A percentile compares a stretch with the other conserved stretches of the same genome.
Conservation (phyloP, 2,888 invertebrate genomes). For the Calameuta pallipes region DNA sequence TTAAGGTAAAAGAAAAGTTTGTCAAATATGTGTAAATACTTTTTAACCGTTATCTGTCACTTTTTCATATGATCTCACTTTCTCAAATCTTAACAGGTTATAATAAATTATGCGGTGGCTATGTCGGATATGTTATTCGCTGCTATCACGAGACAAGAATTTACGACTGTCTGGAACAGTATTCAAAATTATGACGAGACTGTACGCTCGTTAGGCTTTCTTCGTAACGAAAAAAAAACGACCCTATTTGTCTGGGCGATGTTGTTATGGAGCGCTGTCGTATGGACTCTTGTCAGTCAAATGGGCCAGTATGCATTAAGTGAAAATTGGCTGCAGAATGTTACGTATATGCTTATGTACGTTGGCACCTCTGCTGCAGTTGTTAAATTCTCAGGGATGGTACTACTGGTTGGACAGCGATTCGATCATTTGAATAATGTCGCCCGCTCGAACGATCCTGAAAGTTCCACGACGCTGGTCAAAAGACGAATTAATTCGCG, state of each 20-base stretch:
- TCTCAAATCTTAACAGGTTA: conserved; percentile 33
- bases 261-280: conserved; percentile 21
- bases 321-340: conserved; percentile 45
- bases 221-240: conserved; percentile 35
- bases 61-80: not conserved
- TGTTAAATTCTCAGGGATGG: conserved; percentile 50
- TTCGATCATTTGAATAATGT: conserved; percentile 52
- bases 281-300: conserved; percentile 46
- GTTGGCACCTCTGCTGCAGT: conserved; percentile 43
- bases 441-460: conserved; percentile 33
- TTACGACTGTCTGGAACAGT: conserved; percentile 50
- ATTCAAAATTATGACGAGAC: conserved; percentile 53
- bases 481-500: conserved; percentile 16
- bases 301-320: conserved; percentile 50
- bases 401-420: conserved; percentile 49
- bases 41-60: not conserved
- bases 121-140: conserved; percentile 38
- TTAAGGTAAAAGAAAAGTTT: conserved; percentile 44
- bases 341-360: conserved; percentile 50
- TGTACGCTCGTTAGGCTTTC: conserved; percentile 41
- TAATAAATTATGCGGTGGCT: conserved; percentile 42
- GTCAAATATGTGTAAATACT: too few relatives aligned
- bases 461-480: not conserved
- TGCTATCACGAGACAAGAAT: conserved; percentile 33
- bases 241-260: conserved; percentile 39